Percentiles rank a stretch among this genome's conserved stretches.
phyloP scores from a whole-genome alignment of 1,140 invertebrate genomes.

The Hormaphis cornu region DNA sequence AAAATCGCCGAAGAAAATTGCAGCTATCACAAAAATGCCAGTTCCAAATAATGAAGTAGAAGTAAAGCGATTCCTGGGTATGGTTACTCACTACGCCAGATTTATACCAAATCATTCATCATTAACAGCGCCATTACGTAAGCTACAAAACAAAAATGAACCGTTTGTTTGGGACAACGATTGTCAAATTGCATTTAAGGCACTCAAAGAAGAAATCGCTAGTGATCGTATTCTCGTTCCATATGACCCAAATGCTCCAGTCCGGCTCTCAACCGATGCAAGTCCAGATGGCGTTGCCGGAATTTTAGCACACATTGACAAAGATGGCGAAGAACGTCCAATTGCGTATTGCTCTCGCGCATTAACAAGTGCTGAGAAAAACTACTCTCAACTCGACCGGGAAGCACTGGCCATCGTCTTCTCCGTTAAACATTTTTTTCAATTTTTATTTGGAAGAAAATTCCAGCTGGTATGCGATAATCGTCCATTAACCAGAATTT shows the following conservation, averaged over 20 bases:
- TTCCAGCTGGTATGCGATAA: slow-evolving; percentile 45
- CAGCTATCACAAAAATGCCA: slow-evolving; percentile 39
- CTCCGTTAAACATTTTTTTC: slow-evolving; percentile 43
- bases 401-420: slow-evolving; percentile 46
- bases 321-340: slow-evolving; percentile 41
- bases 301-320: slow-evolving; percentile 43
- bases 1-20: slow-evolving; percentile 41
- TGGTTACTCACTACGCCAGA: slow-evolving; percentile 39
- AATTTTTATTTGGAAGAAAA: slow-evolving; percentile 44
- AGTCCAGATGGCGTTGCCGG: slow-evolving; percentile 44
- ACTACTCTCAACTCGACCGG: slow-evolving; percentile 46
- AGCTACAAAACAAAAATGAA: slow-evolving; percentile 32
- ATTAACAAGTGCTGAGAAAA: slow-evolving; percentile 42
- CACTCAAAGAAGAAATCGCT: slow-evolving; percentile 40
- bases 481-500: no score
- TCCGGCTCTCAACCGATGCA: slow-evolving; percentile 47
- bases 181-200: slow-evolving; percentile 41
- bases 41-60: slow-evolving; percentile 39
- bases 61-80: slow-evolving; percentile 41
- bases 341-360: slow-evolving; percentile 44
- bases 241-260: slow-evolving; percentile 41
- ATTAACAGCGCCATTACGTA: slow-evolving; percentile 31
- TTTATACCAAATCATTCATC: slow-evolving; percentile 38
- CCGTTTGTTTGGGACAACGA: slow-evolving; percentile 35
- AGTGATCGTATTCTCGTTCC: slow-evolving; percentile 36